Conservation (phyloP, 2,797 vertebrate genomes). For the Chaenodraco wilsoni region DNA sequence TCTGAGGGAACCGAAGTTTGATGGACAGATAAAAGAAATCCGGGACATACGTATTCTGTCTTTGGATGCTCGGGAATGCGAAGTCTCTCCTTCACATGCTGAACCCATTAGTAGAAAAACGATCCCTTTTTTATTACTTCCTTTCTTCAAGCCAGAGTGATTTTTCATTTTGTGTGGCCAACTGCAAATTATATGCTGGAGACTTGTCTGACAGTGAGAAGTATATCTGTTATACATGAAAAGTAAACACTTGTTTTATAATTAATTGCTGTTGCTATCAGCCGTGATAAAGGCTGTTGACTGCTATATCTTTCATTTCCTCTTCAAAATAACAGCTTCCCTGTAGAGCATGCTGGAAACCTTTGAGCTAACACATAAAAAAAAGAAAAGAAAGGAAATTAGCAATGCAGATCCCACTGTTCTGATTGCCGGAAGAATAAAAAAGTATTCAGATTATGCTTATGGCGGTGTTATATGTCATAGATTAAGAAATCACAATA, state of each 20-base stretch:
- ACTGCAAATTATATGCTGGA: constrained; percentile 59
- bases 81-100: constrained; percentile 66
- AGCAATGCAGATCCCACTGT: constrained; percentile 8
- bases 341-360: background rate
- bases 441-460: too few relatives aligned
- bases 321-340: constrained; percentile 25
- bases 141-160: constrained; percentile 63
- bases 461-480: too few relatives aligned
- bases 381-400: constrained; percentile 17
- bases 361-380: constrained; percentile 2
- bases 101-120: constrained; percentile 71
- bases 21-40: constrained; percentile 60
- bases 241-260: constrained; percentile 46
- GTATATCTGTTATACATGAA: constrained; percentile 41
- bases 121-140: constrained; percentile 70
- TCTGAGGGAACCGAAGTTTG: constrained; percentile 41
- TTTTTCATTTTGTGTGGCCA: constrained; percentile 70
- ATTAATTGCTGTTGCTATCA: constrained; percentile 47
- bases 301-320: constrained; percentile 38
- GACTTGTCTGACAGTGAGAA: constrained; percentile 52
- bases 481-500: too few relatives aligned
- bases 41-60: constrained; percentile 39
- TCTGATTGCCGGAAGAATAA: too few relatives aligned
- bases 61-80: constrained; percentile 56
- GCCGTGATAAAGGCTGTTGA: constrained; percentile 21